A percentile compares a stretch with the other conserved stretches of the same genome.
Evolutionary conservation across 2,888 invertebrate species (phyloP).

Genomic region (Linhomoeus sp.): DNA sequence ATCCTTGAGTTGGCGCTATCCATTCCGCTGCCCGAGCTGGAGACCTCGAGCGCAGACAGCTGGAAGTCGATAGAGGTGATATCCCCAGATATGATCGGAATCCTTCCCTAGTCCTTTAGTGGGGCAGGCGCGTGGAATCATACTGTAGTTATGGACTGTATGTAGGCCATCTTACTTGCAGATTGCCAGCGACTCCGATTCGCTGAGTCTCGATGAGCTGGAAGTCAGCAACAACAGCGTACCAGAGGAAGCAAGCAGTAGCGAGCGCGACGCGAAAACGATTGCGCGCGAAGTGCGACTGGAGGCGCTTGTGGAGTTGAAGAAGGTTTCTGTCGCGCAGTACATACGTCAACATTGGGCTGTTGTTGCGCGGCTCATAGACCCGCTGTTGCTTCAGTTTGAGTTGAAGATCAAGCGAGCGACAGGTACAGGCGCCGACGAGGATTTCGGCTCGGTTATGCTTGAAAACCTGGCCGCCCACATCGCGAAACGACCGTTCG

Average conservation of each 20-base stretch:
- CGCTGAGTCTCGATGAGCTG: not conserved
- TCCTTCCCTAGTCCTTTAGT: not conserved
- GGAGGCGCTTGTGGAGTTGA: not conserved
- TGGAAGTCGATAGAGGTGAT: slow-evolving; percentile 10
- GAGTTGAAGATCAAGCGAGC: slow-evolving; percentile 25
- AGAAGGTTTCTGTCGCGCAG: not conserved
- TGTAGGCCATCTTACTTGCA: no score
- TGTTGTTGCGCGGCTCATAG: no score
- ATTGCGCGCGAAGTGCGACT: slow-evolving; percentile 1
- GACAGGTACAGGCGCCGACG: slow-evolving; percentile 12
- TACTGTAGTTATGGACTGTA: slow-evolving; percentile 24
- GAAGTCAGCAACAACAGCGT: slow-evolving; percentile 6
- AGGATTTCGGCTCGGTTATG: slow-evolving; percentile 41
- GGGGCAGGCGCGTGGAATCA: slow-evolving; percentile 17
- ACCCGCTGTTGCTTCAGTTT: slow-evolving; percentile 12
- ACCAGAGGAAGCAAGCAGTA: slow-evolving; percentile 6
- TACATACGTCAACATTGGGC: no score
- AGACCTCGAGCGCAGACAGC: slow-evolving; percentile 6
- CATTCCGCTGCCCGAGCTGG: slow-evolving; percentile 33
- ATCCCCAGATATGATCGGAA: not conserved
- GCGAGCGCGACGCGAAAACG: not conserved
- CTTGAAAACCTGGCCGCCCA: slow-evolving; percentile 50
- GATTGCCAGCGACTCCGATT: slow-evolving; percentile 7
- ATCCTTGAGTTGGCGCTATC: slow-evolving; percentile 34
- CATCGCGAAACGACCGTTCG: slow-evolving; percentile 54